Conservation (phyloP, 1,140 invertebrate genomes). For the Neodiprion virginianus region DNA sequence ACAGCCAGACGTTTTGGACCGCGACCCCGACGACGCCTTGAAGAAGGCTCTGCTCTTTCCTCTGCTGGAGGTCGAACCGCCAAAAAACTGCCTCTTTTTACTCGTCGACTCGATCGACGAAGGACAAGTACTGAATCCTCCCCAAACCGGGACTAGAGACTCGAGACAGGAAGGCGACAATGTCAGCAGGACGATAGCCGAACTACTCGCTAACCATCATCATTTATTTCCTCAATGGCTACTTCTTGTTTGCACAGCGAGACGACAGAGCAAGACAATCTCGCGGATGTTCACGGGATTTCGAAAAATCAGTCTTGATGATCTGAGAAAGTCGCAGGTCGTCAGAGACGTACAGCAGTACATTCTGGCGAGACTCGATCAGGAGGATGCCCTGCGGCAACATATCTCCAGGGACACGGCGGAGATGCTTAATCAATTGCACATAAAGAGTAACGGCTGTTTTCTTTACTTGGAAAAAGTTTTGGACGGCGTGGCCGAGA, state of each 20-base stretch:
- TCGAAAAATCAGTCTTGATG: constrained; percentile 90
- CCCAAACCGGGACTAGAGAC: constrained; percentile 49
- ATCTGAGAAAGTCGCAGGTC: constrained; percentile 87
- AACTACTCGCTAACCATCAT: constrained; percentile 87
- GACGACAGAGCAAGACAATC: constrained; percentile 84
- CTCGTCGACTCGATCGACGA: constrained; percentile 94
- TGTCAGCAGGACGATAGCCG: constrained; percentile 78
- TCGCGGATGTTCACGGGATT: constrained; percentile 94
- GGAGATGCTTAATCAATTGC: constrained; percentile 92
- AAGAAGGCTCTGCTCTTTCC: constrained; percentile 88
- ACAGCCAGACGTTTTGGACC: constrained; percentile 75
- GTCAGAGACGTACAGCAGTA: constrained; percentile 94
- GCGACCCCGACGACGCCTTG: constrained; percentile 89
- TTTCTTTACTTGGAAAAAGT: constrained; percentile 94
- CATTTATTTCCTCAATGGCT: constrained; percentile 95
- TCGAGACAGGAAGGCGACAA: constrained; percentile 62
- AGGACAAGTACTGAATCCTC: constrained; percentile 57
- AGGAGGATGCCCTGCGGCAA: constrained; percentile 79
- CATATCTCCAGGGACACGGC: constrained; percentile 86
- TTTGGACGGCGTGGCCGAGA: constrained; percentile 90
- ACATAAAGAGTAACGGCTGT: constrained; percentile 97
- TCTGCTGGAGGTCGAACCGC: constrained; percentile 81
- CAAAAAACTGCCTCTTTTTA: constrained; percentile 83
- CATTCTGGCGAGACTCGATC: constrained; percentile 88
- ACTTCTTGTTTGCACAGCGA: constrained; percentile 87